Evolutionary conservation across 2,113 vertebrate genomes (phyloP).

Genomic region (Ptyas mucosa): DNA sequence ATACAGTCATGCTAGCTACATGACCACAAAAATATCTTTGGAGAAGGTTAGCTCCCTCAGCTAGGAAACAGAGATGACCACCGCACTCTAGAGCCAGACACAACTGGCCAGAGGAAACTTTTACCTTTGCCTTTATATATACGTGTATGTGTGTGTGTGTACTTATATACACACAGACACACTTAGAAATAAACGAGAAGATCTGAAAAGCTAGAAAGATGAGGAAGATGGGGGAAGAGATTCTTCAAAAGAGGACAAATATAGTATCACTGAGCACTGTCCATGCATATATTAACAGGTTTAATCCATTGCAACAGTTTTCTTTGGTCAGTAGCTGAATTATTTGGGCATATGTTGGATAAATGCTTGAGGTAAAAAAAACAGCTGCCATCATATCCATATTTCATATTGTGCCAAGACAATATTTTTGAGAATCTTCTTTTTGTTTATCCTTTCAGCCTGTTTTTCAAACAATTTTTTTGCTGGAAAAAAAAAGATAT

Average conservation of each 20-base stretch:
- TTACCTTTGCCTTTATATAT: too few species aligned
- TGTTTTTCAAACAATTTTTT: background rate
- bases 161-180: too few species aligned
- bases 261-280: background rate
- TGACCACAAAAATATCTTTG: too few species aligned
- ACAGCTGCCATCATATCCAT: background rate
- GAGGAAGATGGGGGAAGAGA: accelerated
- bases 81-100: too few species aligned
- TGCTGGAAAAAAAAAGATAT: background rate
- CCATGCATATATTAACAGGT: background rate
- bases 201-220: background rate
- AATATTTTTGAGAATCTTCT: background rate
- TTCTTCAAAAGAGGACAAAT: background rate
- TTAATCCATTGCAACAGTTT: background rate
- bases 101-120: too few species aligned
- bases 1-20: too few species aligned
- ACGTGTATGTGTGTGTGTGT: too few species aligned
- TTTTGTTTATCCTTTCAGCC: background rate
- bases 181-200: too few species aligned
- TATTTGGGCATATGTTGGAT: background rate
- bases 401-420: background rate
- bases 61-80: too few species aligned
- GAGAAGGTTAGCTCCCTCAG: too few species aligned
- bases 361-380: background rate
- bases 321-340: background rate